Percentiles rank a stretch among this genome's conserved stretches.
Conservation (phyloP, 1,140 invertebrate species). For the Amyelois transitella region DNA sequence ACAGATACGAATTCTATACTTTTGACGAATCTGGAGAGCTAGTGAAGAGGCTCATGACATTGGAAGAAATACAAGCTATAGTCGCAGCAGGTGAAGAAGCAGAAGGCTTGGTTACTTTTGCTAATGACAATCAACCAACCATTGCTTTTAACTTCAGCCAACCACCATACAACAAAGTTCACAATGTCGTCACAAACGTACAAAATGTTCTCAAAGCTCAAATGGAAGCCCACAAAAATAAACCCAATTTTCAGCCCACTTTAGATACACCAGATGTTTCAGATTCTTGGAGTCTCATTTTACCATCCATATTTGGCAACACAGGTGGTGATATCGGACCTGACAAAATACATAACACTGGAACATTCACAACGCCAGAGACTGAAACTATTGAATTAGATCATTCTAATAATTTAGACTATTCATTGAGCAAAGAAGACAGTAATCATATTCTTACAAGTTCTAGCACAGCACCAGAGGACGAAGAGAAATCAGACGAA, state of each 20-base stretch:
- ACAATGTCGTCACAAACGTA: conserved; percentile 86
- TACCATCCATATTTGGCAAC: conserved; percentile 85
- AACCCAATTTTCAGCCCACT: conserved; percentile 74
- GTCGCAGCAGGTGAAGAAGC: conserved; percentile 85
- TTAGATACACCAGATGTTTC: conserved; percentile 82
- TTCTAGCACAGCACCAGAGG: conserved; percentile 19
- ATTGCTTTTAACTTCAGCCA: conserved; percentile 63
- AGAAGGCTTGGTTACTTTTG: conserved; percentile 70
- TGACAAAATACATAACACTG: conserved; percentile 61
- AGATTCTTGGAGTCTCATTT: conserved; percentile 85
- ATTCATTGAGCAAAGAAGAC: conserved; percentile 50
- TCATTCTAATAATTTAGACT: conserved; percentile 28
- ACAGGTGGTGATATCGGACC: conserved; percentile 78
- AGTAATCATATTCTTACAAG: conserved; percentile 32
- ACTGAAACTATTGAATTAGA: conserved; percentile 72
- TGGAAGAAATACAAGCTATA: conserved; percentile 87
- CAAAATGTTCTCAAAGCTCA: conserved; percentile 87
- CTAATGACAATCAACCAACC: conserved; percentile 69
- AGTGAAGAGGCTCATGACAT: conserved; percentile 86
- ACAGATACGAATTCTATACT: conserved; percentile 89
- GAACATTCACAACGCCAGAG: conserved; percentile 74
- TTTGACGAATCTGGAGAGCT: conserved; percentile 87
- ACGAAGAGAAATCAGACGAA: conserved; percentile 11
- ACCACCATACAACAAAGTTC: conserved; percentile 80
- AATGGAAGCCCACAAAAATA: conserved; percentile 79